phyloP scores from a whole-genome alignment of 1,140 invertebrate genomes.

The Anagrus nilaparvatae region DNA sequence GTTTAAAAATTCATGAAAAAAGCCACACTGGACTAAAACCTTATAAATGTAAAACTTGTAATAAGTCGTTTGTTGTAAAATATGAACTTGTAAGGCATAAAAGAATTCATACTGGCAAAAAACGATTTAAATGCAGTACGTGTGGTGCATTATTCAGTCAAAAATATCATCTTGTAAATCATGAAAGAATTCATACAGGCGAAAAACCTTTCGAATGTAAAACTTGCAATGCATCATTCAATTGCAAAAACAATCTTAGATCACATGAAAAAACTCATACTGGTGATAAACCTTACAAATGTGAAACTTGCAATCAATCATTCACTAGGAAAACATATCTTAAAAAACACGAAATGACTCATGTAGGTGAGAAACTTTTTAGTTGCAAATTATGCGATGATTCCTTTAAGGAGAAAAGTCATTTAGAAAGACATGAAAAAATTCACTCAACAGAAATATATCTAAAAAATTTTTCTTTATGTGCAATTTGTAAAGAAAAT shows the following conservation, averaged over 20 bases:
- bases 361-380: conserved; percentile 54
- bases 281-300: conserved; percentile 51
- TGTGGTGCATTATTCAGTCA: conserved; percentile 65
- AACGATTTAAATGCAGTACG: conserved; percentile 55
- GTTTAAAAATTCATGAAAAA: background rate
- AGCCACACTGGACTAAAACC: background rate
- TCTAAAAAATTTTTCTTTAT: too few relatives aligned
- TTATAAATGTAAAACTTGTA: background rate
- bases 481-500: too few relatives aligned
- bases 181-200: conserved; percentile 61
- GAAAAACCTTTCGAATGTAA: conserved; percentile 50
- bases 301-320: conserved; percentile 48
- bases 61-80: background rate
- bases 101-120: background rate
- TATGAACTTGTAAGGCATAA: background rate
- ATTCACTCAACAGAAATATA: too few relatives aligned
- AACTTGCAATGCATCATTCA: conserved; percentile 54
- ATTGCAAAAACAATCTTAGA: conserved; percentile 58
- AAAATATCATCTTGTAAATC: conserved; percentile 54
- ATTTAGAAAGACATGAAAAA: too few relatives aligned
- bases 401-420: too few relatives aligned
- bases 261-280: conserved; percentile 56
- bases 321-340: conserved; percentile 55
- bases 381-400: conserved; percentile 56
- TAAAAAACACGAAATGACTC: conserved; percentile 49